A percentile compares a stretch with the other conserved stretches of the same genome.
phyloP scores from a whole-genome alignment of 2,797 vertebrate species.

The Alectoris magna region DNA sequence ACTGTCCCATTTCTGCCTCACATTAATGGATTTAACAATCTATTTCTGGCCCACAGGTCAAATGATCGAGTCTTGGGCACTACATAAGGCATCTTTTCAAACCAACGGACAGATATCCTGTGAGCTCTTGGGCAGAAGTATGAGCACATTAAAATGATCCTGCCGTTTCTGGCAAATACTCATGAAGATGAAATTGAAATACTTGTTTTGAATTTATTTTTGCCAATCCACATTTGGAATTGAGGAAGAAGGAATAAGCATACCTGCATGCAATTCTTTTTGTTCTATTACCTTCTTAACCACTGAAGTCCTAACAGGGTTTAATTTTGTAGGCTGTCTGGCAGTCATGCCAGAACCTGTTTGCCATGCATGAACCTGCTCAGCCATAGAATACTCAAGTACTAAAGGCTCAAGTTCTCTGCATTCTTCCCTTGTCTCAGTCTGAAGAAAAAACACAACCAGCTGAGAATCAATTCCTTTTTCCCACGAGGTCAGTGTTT shows the following conservation, averaged over 20 bases:
- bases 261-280: not conserved
- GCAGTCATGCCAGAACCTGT: not conserved
- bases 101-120: not conserved
- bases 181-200: not conserved
- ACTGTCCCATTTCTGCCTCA: not conserved
- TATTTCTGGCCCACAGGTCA: not conserved
- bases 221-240: not conserved
- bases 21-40: not conserved
- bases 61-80: not conserved
- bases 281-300: not conserved
- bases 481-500: not conserved
- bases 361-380: not conserved
- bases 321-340: not conserved
- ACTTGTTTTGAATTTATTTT: not conserved
- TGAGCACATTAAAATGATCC: not conserved
- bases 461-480: slow-evolving; percentile 15
- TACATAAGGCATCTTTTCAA: not conserved
- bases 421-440: not conserved
- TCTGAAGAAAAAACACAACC: not conserved
- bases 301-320: not conserved
- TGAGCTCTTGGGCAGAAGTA: not conserved
- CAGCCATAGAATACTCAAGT: not conserved
- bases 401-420: not conserved
- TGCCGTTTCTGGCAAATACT: not conserved
- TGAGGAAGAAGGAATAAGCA: not conserved